Evolutionary conservation across 2,113 vertebrate species (phyloP).

Genomic region (Sitta europaea): DNA sequence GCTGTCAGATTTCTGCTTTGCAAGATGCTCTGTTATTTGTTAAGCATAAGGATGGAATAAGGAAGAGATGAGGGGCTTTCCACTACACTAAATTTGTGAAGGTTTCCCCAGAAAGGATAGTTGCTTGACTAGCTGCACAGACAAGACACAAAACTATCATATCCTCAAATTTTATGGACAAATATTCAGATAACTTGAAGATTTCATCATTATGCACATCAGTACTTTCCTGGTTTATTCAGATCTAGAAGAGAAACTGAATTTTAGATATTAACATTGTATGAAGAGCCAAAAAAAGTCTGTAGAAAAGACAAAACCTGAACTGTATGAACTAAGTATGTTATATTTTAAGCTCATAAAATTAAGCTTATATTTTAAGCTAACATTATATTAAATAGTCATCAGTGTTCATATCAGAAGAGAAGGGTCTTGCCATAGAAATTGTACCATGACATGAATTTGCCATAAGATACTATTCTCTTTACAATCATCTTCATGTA

Average conservation of each 20-base stretch:
- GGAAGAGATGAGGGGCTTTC: background rate
- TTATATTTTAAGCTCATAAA: background rate
- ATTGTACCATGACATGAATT: background rate
- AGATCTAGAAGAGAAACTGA: background rate
- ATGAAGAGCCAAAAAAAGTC: background rate
- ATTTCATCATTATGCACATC: background rate
- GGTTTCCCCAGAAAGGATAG: background rate
- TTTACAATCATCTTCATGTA: background rate
- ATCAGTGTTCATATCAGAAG: background rate
- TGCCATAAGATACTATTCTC: background rate
- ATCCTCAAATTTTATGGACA: background rate
- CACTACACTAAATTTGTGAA: background rate
- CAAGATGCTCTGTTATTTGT: conserved; percentile 4
- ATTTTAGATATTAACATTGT: background rate
- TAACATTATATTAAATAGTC: background rate
- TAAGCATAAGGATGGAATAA: background rate
- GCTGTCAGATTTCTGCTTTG: conserved; percentile 25
- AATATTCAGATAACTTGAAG: background rate
- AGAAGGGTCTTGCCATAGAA: background rate
- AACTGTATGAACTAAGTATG: background rate
- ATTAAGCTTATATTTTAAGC: no score
- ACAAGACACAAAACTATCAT: background rate
- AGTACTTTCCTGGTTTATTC: background rate
- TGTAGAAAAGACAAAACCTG: background rate
- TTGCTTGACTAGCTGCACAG: background rate